phyloP scores from a whole-genome alignment of 2,797 vertebrate genomes.

The Discoglossus pictus region DNA sequence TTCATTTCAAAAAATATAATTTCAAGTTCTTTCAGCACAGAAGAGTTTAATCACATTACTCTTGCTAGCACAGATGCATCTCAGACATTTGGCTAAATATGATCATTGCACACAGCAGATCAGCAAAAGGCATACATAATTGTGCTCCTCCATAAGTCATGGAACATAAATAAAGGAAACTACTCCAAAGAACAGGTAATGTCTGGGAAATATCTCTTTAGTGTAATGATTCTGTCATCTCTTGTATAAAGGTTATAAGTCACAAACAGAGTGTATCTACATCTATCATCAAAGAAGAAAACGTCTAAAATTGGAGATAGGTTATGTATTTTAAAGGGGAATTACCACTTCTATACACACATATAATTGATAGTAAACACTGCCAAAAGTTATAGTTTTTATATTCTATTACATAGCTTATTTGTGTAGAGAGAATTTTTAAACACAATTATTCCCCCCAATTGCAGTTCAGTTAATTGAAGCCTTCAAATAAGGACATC shows the following conservation, averaged over 20 bases:
- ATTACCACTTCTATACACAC: not conserved
- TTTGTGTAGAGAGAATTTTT: too few relatives aligned
- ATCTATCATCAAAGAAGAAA: constrained; percentile 39
- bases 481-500: too few relatives aligned
- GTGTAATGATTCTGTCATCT: constrained; percentile 47
- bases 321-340: too few relatives aligned
- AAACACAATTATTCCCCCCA: too few relatives aligned
- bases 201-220: constrained; percentile 41
- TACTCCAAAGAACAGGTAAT: constrained; percentile 42
- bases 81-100: constrained; percentile 47
- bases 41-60: constrained; percentile 46
- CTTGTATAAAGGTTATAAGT: constrained; percentile 50
- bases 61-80: constrained; percentile 35
- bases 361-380: too few relatives aligned
- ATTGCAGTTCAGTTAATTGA: too few relatives aligned
- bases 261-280: constrained; percentile 36
- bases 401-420: too few relatives aligned
- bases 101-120: constrained; percentile 36
- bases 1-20: constrained; percentile 45
- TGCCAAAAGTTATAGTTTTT: too few relatives aligned
- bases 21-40: constrained; percentile 33
- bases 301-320: constrained; percentile 22
- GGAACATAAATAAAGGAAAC: constrained; percentile 41
- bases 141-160: constrained; percentile 32
- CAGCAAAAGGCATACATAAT: constrained; percentile 33